Evolutionary conservation across 2,797 vertebrate genomes (phyloP), one percentile per base, ranked within the genome.

Genomic region (Microctenopoma stevenorrisi): DNA sequence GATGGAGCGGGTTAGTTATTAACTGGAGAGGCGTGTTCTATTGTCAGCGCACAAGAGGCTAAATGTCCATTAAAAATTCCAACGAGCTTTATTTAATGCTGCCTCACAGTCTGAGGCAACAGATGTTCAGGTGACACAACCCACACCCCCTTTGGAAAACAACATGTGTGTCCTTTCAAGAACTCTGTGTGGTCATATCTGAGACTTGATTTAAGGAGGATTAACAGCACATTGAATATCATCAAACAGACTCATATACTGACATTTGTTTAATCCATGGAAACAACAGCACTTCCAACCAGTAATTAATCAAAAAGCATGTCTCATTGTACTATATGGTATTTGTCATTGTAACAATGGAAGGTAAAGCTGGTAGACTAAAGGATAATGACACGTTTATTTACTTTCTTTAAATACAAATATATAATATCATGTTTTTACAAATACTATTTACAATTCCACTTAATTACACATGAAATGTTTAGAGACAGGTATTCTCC

Each of bases 381-480:
- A 44, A 59, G 72, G 52, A 68, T 77, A 63, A 61, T 64, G 61
- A 67, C 54, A 75, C 70, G 69, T 68, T 35, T 35, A 49, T 82
- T 74, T 68, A 79, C 69, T 68, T 72, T 85, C 91, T 93, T 95
- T 95, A 96, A 97, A 97, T 96, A 97, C 92, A 96, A 96, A 96
- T 95, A 95, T 95, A 95, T 94, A 93, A 95, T 95, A 95, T 87
- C 35, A 67, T 77, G 74, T 89, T 93, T 93, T 88, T 96, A 96
- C 95, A 96, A 95, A 94, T 89, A 89, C 88, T 97, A 98, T 97
- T 94, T 97, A 98, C 96, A 97, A 69, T 93, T 82, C 72, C 40
- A 69, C 80, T 77, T 90, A 94, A 95, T 94, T 95, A 95, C 94
- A 95, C 63, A 75, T 85, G 87, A 88, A 84, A 87, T 76, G 86